Conservation (phyloP, 2,797 vertebrate species). For the Enteromius radiatus region DNA sequence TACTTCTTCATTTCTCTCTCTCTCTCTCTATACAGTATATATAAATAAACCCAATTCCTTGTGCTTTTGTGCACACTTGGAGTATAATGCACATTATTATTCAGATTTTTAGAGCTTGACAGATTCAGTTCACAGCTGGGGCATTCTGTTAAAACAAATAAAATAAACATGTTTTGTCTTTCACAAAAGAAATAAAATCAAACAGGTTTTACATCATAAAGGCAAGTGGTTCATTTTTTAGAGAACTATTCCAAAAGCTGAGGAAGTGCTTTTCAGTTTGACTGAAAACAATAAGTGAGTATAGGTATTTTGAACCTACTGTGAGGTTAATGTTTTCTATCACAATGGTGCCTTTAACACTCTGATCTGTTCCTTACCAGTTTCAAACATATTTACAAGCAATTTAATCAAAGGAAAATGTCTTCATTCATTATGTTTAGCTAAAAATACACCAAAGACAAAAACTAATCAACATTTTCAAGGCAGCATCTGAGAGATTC, state of each 20-base stretch:
- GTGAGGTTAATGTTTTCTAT: background rate
- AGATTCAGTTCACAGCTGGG: background rate
- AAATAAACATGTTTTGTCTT: background rate
- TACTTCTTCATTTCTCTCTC: background rate
- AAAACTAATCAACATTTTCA: constrained; percentile 23
- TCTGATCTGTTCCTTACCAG: background rate
- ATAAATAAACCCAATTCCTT: background rate
- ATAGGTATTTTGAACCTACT: background rate
- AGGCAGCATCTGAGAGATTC: constrained; percentile 18
- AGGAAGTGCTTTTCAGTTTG: constrained; percentile 4
- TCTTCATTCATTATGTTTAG: constrained; percentile 4
- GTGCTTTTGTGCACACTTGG: background rate
- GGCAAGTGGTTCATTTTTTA: background rate
- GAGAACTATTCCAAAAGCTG: background rate
- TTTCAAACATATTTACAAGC: constrained; percentile 2
- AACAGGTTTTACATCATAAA: background rate
- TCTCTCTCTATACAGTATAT: no score
- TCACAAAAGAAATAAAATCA: background rate
- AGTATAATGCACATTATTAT: background rate
- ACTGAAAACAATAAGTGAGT: constrained; percentile 21
- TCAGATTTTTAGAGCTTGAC: background rate
- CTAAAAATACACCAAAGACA: constrained; percentile 41
- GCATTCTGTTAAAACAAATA: background rate
- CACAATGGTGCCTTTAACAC: background rate
- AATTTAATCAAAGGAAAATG: background rate